Percentiles rank a stretch among this genome's conserved stretches.
Conservation (phyloP, 2,113 vertebrate genomes). For the Cyanoliseus patagonus region DNA sequence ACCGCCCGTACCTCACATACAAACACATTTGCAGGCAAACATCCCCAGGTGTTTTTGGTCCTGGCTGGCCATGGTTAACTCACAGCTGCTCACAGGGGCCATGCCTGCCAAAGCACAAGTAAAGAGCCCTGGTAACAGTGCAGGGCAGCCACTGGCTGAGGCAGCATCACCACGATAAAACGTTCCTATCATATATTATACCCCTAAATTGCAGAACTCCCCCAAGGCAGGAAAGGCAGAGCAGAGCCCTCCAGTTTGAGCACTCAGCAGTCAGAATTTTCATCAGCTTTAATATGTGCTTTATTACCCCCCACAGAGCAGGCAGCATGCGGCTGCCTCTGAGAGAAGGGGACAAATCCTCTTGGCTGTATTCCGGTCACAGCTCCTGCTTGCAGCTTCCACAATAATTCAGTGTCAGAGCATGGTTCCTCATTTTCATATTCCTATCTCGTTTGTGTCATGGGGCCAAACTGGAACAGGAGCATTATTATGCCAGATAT, state of each 20-base stretch:
- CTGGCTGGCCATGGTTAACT: neutral
- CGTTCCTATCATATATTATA: neutral
- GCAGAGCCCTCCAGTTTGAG: neutral
- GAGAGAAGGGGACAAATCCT: neutral
- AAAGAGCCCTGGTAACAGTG: rapidly evolving
- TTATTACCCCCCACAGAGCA: neutral
- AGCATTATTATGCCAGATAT: neutral
- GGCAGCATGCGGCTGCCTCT: neutral
- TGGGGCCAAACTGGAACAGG: neutral
- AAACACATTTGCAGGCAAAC: neutral
- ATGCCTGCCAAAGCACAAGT: neutral
- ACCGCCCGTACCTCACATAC: neutral
- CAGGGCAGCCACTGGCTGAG: neutral
- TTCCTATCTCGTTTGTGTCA: neutral
- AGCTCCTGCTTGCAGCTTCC: neutral
- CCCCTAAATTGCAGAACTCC: neutral
- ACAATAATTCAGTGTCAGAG: neutral
- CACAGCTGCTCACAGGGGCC: neutral
- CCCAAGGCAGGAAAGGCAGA: neutral
- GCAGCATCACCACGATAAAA: neutral
- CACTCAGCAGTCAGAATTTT: neutral
- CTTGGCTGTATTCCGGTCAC: neutral
- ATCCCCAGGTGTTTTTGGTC: rapidly evolving
- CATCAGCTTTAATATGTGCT: neutral
- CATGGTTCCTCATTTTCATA: neutral